Evolutionary conservation across 2,888 invertebrate species (phyloP), one percentile per base, ranked within the genome.

Genomic region (Sthenelais limicola): DNA sequence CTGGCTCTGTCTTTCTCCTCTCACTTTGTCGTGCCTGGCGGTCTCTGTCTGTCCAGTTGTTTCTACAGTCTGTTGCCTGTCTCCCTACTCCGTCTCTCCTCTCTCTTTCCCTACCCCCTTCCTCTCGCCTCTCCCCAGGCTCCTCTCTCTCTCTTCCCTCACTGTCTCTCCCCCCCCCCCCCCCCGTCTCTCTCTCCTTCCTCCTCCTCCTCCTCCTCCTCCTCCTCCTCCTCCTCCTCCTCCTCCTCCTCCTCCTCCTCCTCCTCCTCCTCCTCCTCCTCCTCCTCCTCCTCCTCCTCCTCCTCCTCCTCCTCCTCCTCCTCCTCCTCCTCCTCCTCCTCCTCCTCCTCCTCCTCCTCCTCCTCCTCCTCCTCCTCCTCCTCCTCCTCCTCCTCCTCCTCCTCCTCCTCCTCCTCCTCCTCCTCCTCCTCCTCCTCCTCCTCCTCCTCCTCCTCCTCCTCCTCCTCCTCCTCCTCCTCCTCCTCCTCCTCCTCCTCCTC

Each of bases 241-340:
- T 49, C 24, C 35, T 38, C 69, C 47, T 26, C 68, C 70, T 56
- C 26, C 32, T 54, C 30, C 35, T 74, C 49, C 69, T 3, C 43
- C 30, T 43, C 21, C 56, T 38, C 68, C 26, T 74, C 43, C 43
- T n/a, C 51, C 67, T 56, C 38, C 68, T 33, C 49, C 32, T 69
- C 35, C 43, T 30, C 28, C 26, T 49, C 15, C 35, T 12, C 21
- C 49, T 56, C 49, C 35, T 28, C 54, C 52, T 56, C 38, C 71
- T 32, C 51, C 3, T 30, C 24, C 35, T 21, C 38, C 54, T 33
- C 54, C 33, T 21, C 68, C 1, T 75, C 32, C 58, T 58, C 58
- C 43, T 58, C 49, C 72, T 48, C 38, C 54, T 51, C 24, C 52
- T 26, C 67, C 66, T 48, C n/a, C n/a, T n/a, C n/a, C n/a, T n/a